Conservation (phyloP, 1,140 invertebrate genomes). For the Drosophila sp. region DNA sequence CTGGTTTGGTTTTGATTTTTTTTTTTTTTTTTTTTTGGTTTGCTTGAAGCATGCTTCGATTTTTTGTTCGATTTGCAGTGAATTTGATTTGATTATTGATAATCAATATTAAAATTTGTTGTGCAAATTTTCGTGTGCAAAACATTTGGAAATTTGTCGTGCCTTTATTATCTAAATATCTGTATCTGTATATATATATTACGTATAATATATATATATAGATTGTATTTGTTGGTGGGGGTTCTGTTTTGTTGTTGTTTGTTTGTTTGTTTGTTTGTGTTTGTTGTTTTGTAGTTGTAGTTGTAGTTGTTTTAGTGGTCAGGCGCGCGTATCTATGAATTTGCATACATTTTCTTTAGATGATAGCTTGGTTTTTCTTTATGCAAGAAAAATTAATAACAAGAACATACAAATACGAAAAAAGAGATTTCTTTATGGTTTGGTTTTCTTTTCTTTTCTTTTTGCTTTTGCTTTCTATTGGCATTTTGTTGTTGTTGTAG, state of each 20-base stretch:
- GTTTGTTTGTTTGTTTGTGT: background rate
- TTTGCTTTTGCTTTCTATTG: constrained; percentile 25
- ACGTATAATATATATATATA: background rate
- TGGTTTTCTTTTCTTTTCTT: constrained; percentile 37
- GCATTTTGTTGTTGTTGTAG: constrained; percentile 51
- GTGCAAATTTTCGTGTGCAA: constrained; percentile 37
- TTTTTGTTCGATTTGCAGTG: constrained; percentile 46
- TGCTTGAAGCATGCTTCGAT: constrained; percentile 73
- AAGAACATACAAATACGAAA: constrained; percentile 83
- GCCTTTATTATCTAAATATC: constrained; percentile 41
- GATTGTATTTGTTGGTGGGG: background rate
- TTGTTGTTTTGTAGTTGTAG: background rate
- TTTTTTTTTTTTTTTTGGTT: constrained; percentile 38
- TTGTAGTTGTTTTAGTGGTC: constrained; percentile 24
- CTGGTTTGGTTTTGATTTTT: constrained; percentile 32
- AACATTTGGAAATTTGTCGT: constrained; percentile 68
- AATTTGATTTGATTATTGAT: constrained; percentile 3
- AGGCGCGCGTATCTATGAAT: constrained; percentile 75
- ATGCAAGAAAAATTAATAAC: constrained; percentile 76
- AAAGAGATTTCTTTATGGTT: constrained; percentile 78
- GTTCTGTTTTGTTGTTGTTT: background rate
- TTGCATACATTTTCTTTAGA: constrained; percentile 82
- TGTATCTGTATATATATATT: background rate
- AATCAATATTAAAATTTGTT: background rate
- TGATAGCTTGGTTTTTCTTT: constrained; percentile 77